Percentiles rank a stretch among this genome's conserved stretches.
These are phyloP conservation scores for Iselma pallidipennis DNA, from an alignment of 2,888 invertebrate genomes.

Conservation along the genomic window DNA sequence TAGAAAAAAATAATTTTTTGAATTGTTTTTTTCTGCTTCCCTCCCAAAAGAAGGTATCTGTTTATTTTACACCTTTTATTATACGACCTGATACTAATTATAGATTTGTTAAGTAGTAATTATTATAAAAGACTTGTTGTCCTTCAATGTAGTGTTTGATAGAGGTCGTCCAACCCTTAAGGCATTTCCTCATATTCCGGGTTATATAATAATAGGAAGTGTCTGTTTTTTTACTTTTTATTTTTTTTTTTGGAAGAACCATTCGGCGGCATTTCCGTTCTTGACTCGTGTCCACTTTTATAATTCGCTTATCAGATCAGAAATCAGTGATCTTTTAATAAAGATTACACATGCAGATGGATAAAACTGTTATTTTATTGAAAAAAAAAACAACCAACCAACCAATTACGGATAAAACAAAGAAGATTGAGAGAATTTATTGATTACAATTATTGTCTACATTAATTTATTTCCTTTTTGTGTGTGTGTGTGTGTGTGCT, in stretches of 20 bases:
- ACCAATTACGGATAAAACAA: too few relatives aligned
- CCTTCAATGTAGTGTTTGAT: background rate
- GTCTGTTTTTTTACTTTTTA: too few relatives aligned
- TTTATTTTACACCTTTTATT: background rate
- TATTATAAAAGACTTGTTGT: background rate
- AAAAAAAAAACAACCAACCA: background rate
- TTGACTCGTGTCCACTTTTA: too few relatives aligned
- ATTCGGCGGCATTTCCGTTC: slow-evolving; percentile 16
- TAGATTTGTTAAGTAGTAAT: too few relatives aligned
- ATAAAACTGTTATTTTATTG: too few relatives aligned
- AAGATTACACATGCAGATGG: slow-evolving; percentile 14
- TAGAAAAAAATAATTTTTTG: background rate
- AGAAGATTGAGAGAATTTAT: too few relatives aligned
- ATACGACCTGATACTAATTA: background rate
- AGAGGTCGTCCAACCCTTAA: slow-evolving; percentile 3
- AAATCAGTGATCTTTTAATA: slow-evolving; percentile 15
- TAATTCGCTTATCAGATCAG: slow-evolving; percentile 15
- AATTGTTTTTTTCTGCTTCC: background rate
- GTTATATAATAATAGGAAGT: slow-evolving; percentile 4
- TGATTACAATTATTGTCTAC: too few relatives aligned
- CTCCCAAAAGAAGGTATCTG: too few relatives aligned
- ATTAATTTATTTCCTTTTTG: too few relatives aligned
- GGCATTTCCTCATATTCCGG: background rate
- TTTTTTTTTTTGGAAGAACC: too few relatives aligned
- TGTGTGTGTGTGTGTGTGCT: too few relatives aligned